These are phyloP conservation scores for Anodontia alba DNA, from an alignment of 2,888 invertebrate species.

Conservation along the genomic window DNA sequence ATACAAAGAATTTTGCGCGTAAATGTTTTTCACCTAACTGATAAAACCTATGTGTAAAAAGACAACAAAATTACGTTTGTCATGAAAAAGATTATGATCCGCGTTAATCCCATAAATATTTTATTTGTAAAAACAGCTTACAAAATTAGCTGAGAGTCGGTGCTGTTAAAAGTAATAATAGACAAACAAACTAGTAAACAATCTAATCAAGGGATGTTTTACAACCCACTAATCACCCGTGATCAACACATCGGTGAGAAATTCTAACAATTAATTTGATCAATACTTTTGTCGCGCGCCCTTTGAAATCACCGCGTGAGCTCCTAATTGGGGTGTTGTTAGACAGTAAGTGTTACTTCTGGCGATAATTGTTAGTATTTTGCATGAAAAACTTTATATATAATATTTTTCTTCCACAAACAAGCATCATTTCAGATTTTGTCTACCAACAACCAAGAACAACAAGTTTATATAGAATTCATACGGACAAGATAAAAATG, in stretches of 20 bases:
- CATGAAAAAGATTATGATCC: neutral
- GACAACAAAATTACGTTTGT: neutral
- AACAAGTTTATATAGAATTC: no score
- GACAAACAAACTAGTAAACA: neutral
- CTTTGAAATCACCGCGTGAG: constrained; percentile 21
- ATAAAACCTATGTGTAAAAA: neutral
- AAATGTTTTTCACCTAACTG: neutral
- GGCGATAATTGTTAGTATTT: constrained; percentile 4
- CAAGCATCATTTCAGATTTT: no score
- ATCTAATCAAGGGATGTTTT: constrained; percentile 6
- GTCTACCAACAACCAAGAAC: no score
- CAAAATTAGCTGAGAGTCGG: neutral
- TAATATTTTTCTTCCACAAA: no score
- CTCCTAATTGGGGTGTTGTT: constrained; percentile 1
- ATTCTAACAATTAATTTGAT: constrained; percentile 23
- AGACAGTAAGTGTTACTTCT: constrained; percentile 15
- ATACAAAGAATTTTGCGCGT: no score
- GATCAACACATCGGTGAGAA: constrained; percentile 24
- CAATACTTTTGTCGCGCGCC: constrained; percentile 21
- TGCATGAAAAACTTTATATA: neutral
- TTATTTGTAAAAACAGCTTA: constrained; percentile 8
- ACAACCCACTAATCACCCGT: neutral
- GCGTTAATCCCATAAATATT: constrained; percentile 3
- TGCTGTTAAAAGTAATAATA: neutral
- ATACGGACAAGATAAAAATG: no score